Base-by-base conservation (phyloP, 2,888 invertebrate genomes). In the Erebia ligea region DNA sequence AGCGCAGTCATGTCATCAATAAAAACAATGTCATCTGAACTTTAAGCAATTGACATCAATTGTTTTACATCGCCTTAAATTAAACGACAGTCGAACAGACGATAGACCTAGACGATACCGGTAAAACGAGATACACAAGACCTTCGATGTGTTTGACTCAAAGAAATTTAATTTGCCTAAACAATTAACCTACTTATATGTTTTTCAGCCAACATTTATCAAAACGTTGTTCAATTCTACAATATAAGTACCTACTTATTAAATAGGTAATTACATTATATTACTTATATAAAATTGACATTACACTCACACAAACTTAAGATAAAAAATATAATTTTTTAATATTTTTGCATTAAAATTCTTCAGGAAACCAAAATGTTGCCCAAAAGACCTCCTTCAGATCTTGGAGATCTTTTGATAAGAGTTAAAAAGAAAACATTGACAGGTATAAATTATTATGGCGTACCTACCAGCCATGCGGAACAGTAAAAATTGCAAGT, bases 41-140 rank as follows among this genome's bases (percentile, higher is more conserved):
- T 34, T 58, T 10, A 21, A 21, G 21, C 62, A 62, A 62, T 62
- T 62, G 62, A 48, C 21, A 21, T 62, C 62, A 62, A 62, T 62
- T 62, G 62, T 48, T 48, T 48, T 62, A 62, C 13, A 62, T 45
- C 48, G 45, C 45, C 4, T 19, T 17, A 15, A 59, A 40, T 59
- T 59, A 59, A 9, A 17, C 56, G 11, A 17, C 5, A 11, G 21
- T 56, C 25, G 25, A 11, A n/a, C n/a, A 54, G 17, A 19, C 54
- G 54, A 54, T 59, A 59, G 11, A 56, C 9, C 19, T 56, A 56
- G 56, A 56, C 57, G 5, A 25, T 13, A n/a, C 15, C 42, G 11
- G 42, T 42, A 34, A 11, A 42, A 42, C 42, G 9, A 42, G 11
- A 42, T 34, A 34, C 34, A 6, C 34, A 34, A 34, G 34, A 34